Conservation (phyloP, 2,888 invertebrate genomes). For the Pomacea canaliculata region DNA sequence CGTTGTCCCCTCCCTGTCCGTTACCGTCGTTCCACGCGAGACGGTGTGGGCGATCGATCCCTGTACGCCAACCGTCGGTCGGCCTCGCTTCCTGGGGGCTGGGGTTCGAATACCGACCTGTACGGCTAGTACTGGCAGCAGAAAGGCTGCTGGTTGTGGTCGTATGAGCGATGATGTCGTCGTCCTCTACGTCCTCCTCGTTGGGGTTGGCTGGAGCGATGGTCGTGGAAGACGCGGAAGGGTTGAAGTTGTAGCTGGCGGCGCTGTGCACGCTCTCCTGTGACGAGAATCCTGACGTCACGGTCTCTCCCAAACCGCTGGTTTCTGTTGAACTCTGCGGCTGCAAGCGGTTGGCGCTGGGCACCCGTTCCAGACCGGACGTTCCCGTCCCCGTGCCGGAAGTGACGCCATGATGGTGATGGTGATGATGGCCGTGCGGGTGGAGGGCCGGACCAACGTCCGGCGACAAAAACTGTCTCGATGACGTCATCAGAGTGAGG, state of each 20-base stretch:
- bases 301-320: slow-evolving; percentile 59
- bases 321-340: slow-evolving; percentile 63
- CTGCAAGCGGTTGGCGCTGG: slow-evolving; percentile 50
- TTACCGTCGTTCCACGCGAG: neutral
- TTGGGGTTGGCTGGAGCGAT: neutral
- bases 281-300: slow-evolving; percentile 59
- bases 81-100: neutral
- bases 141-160: neutral
- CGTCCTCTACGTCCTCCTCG: too few relatives aligned
- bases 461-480: slow-evolving; percentile 39
- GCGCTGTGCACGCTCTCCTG: slow-evolving; percentile 58
- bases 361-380: slow-evolving; percentile 37
- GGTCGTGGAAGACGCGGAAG: slow-evolving; percentile 9
- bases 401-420: slow-evolving; percentile 1
- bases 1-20: neutral
- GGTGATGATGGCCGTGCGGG: slow-evolving; percentile 8
- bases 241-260: neutral
- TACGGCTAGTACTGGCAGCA: neutral
- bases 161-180: neutral
- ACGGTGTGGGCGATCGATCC: neutral
- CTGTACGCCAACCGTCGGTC: neutral
- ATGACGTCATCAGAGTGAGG: neutral
- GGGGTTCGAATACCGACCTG: neutral
- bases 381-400: neutral
- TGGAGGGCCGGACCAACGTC: slow-evolving; percentile 27